A percentile compares a stretch with the other conserved stretches of the same genome.
These are phyloP conservation scores for Cryptocheilus praepositus DNA, from an alignment of 2,888 invertebrate genomes.

Conservation along the genomic window DNA sequence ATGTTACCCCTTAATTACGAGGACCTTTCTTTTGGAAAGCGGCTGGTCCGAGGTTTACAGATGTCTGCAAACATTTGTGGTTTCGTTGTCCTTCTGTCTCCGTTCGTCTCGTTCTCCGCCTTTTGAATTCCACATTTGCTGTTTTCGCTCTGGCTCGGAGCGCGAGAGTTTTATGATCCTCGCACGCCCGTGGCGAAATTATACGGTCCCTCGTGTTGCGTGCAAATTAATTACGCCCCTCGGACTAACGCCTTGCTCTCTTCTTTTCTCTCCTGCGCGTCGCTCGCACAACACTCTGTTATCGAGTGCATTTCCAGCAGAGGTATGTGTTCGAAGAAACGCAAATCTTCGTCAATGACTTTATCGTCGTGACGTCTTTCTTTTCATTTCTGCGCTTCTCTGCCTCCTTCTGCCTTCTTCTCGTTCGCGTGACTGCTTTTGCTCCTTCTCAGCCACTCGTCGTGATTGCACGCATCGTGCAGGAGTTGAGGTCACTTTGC, in stretches of 20 bases:
- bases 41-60: slow-evolving; percentile 6
- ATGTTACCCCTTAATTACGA: slow-evolving; percentile 41
- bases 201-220: slow-evolving; percentile 22
- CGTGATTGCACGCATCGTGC: no score
- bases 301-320: neutral
- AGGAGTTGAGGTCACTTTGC: no score
- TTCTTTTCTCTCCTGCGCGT: neutral
- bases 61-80: neutral
- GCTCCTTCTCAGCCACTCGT: neutral
- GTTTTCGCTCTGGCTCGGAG: slow-evolving; percentile 2
- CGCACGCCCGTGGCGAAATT: slow-evolving; percentile 27
- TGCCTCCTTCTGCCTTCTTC: neutral
- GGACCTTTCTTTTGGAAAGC: slow-evolving; percentile 20
- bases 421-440: neutral
- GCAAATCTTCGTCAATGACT: slow-evolving; percentile 25
- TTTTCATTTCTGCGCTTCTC: neutral
- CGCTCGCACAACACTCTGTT: slow-evolving; percentile 3
- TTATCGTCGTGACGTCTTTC: slow-evolving; percentile 1
- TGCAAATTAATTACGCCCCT: slow-evolving; percentile 14
- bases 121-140: neutral
- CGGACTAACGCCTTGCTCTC: no score
- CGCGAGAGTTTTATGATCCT: slow-evolving; percentile 17
- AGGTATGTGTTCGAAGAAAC: neutral
- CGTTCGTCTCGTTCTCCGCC: neutral
- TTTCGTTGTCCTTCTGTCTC: neutral